Evolutionary conservation across 2,888 invertebrate genomes (phyloP).

Genomic region (Lysandra coridon): DNA sequence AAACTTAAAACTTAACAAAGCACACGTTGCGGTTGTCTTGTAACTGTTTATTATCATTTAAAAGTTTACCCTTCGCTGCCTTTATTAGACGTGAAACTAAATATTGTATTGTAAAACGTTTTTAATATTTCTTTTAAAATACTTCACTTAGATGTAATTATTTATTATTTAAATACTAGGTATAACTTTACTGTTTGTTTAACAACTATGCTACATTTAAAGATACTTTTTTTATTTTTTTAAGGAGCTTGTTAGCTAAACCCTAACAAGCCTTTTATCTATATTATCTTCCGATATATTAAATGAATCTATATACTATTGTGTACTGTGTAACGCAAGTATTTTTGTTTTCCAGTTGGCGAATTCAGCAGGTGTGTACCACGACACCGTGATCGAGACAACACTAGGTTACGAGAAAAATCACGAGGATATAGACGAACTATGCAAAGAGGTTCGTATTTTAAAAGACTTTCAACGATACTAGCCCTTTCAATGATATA

Average conservation of each 20-base stretch:
- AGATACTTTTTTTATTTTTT: too few species aligned
- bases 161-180: not conserved
- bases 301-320: too few species aligned
- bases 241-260: too few species aligned
- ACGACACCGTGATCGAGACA: slow-evolving; percentile 50
- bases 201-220: too few species aligned
- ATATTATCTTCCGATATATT: too few species aligned
- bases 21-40: not conserved
- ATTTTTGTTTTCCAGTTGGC: slow-evolving; percentile 37
- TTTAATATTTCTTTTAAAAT: not conserved
- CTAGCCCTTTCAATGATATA: not conserved
- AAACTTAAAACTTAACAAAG: not conserved
- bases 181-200: too few species aligned
- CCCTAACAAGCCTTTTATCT: too few species aligned
- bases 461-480: not conserved
- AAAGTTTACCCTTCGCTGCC: slow-evolving; percentile 8
- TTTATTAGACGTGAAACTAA: slow-evolving; percentile 14
- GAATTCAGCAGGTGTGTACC: slow-evolving; percentile 48
- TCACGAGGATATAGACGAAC: slow-evolving; percentile 50
- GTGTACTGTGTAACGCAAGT: not conserved
- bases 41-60: slow-evolving; percentile 20
- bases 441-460: slow-evolving; percentile 57
- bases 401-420: slow-evolving; percentile 35
- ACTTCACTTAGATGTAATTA: not conserved
- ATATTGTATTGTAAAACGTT: not conserved